Percentiles rank a stretch among this genome's conserved stretches.
Conservation (phyloP, 2,113 vertebrate species). For the Pristiophorus japonicus region DNA sequence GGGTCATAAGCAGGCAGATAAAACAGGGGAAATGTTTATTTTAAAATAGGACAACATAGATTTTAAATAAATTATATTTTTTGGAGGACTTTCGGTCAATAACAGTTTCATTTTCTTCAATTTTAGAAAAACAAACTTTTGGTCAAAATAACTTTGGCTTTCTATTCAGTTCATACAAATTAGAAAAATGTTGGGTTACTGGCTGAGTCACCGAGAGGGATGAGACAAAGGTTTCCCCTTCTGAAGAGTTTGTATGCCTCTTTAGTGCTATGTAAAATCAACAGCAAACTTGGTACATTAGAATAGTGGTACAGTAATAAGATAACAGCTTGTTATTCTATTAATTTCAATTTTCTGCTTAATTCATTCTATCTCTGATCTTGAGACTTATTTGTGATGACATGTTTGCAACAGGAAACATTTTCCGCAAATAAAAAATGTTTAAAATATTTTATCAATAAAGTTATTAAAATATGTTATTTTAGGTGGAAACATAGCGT, state of each 20-base stretch:
- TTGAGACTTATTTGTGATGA: neutral
- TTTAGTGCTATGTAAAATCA: neutral
- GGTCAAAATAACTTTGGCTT: neutral
- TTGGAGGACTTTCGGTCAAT: neutral
- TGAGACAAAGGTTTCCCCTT: neutral
- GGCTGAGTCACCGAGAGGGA: neutral
- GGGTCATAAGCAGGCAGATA: neutral
- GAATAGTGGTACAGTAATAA: neutral
- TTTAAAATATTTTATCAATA: neutral
- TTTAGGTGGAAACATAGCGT: neutral
- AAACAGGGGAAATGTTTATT: neutral
- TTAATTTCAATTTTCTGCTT: neutral
- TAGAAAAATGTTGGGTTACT: neutral
- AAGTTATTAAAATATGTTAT: neutral
- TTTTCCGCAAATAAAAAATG: neutral
- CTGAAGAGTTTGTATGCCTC: neutral
- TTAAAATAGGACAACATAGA: neutral
- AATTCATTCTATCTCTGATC: conserved; percentile 1
- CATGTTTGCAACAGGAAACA: neutral
- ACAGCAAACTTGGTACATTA: neutral
- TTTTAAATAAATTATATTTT: neutral
- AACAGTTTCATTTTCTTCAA: neutral
- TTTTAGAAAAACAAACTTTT: neutral
- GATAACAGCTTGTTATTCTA: neutral
- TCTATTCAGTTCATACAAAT: neutral